Percentiles rank a stretch among this genome's conserved stretches.
phyloP scores from a whole-genome alignment of 2,797 vertebrate genomes.

The Macropus fuliginosus region DNA sequence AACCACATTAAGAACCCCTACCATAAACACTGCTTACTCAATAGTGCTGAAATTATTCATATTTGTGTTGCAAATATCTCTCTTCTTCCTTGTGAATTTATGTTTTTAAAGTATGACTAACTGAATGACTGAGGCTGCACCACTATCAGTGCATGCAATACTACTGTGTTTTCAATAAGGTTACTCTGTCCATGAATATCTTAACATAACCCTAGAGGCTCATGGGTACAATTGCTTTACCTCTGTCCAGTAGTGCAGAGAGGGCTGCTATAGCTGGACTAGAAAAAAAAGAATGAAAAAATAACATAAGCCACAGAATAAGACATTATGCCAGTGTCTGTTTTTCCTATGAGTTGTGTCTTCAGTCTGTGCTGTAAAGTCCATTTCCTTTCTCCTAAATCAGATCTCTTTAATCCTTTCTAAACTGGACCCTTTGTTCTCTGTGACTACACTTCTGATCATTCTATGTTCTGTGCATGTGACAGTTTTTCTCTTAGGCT shows the following conservation, averaged over 20 bases:
- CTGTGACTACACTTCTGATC: not conserved
- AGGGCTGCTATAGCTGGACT: not conserved
- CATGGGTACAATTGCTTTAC: not conserved
- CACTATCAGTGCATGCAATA: not conserved
- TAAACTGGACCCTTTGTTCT: not conserved
- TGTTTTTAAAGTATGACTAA: not conserved
- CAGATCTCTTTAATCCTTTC: not conserved
- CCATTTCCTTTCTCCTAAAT: not conserved
- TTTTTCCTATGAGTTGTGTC: not conserved
- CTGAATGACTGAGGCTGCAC: not conserved
- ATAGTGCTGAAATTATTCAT: not conserved
- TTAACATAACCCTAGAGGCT: not conserved
- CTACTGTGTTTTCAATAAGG: not conserved
- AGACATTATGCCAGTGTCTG: too few relatives aligned
- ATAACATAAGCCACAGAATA: not conserved
- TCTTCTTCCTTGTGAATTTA: not conserved
- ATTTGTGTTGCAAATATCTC: not conserved
- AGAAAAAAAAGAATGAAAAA: not conserved
- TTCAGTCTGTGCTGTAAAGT: not conserved
- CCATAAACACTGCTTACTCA: not conserved
- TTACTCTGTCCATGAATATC: not conserved
- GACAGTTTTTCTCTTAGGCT: not conserved
- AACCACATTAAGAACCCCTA: not conserved
- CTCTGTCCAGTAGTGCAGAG: not conserved
- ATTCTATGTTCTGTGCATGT: not conserved